These are phyloP conservation scores for Physella acuta DNA, from an alignment of 1,140 invertebrate genomes.

Conservation along the genomic window DNA sequence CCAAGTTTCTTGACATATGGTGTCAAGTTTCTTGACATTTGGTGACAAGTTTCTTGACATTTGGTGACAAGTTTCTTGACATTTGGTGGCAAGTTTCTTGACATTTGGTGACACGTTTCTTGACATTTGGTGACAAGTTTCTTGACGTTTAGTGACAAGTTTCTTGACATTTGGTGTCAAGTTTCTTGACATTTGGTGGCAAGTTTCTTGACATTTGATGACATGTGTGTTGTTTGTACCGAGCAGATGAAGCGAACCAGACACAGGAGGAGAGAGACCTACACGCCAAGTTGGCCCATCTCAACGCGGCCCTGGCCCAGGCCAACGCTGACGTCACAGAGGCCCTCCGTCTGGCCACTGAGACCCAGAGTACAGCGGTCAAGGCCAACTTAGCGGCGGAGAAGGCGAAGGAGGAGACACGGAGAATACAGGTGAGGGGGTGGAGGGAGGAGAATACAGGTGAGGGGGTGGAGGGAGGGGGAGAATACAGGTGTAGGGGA, in stretches of 20 bases:
- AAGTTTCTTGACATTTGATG: neutral
- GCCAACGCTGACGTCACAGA: constrained; percentile 46
- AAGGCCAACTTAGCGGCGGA: constrained; percentile 42
- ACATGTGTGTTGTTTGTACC: neutral
- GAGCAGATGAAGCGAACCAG: constrained; percentile 32
- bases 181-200: too few relatives aligned
- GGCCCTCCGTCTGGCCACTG: constrained; percentile 41
- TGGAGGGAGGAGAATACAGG: neutral
- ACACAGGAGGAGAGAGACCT: constrained; percentile 44
- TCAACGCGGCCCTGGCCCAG: constrained; percentile 46
- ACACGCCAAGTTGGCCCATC: constrained; percentile 37
- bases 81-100: too few relatives aligned
- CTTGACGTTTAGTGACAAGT: too few relatives aligned
- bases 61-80: too few relatives aligned
- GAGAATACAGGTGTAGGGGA: too few relatives aligned
- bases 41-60: too few relatives aligned
- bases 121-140: too few relatives aligned
- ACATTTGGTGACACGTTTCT: neutral
- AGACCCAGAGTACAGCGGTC: constrained; percentile 43
- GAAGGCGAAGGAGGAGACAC: constrained; percentile 42
- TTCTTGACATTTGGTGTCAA: too few relatives aligned
- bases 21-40: too few relatives aligned
- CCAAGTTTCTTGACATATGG: neutral
- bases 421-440: constrained; percentile 29
- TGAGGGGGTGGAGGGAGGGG: too few relatives aligned